Percentiles rank a stretch among this genome's conserved stretches.
Evolutionary conservation across 1,140 invertebrate species (phyloP).

Genomic region (Pogonomyrmex californicus): DNA sequence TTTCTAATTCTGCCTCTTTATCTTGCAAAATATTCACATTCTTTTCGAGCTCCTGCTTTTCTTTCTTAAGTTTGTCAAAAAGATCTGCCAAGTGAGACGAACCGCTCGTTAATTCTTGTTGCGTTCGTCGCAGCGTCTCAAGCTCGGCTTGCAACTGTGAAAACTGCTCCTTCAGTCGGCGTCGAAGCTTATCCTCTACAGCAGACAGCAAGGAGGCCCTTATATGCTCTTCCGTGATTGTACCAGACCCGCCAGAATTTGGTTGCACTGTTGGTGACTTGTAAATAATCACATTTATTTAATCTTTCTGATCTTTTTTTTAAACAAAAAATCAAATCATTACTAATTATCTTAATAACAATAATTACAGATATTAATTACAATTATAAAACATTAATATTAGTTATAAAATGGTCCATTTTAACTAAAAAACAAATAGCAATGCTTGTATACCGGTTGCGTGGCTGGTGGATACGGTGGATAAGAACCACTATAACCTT

Average conservation of each 20-base stretch:
- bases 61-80: constrained; percentile 93
- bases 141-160: constrained; percentile 96
- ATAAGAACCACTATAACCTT: constrained; percentile 81
- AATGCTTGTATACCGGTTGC: constrained; percentile 76
- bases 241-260: constrained; percentile 89
- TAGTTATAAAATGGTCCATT: background rate
- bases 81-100: constrained; percentile 94
- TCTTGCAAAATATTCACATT: constrained; percentile 94
- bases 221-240: constrained; percentile 98
- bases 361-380: background rate
- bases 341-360: background rate
- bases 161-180: constrained; percentile 95
- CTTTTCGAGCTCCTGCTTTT: constrained; percentile 94
- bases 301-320: background rate
- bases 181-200: constrained; percentile 96
- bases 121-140: constrained; percentile 95
- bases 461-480: constrained; percentile 77
- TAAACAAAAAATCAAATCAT: too few relatives aligned
- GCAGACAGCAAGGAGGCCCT: constrained; percentile 97
- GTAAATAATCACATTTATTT: constrained; percentile 23
- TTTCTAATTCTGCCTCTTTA: constrained; percentile 95
- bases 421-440: constrained; percentile 30
- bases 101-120: constrained; percentile 95
- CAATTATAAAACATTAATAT: background rate
- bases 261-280: constrained; percentile 86